Evolutionary conservation across 2,888 invertebrate genomes (phyloP).

Genomic region (Carabus problematicus): DNA sequence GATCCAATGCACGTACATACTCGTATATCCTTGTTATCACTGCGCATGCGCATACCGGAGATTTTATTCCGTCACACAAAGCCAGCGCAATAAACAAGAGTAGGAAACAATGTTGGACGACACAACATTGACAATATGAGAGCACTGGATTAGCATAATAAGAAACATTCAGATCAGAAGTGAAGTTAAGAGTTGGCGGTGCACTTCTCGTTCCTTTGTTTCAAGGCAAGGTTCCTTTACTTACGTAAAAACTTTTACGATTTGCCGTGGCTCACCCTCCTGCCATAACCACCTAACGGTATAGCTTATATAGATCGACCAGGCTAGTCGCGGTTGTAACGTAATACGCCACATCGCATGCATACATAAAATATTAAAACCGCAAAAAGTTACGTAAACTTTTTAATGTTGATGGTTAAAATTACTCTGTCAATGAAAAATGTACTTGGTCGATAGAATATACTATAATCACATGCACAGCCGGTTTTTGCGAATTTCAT

Average conservation of each 20-base stretch:
- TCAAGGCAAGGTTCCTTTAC: not conserved
- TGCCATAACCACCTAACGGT: too few relatives aligned
- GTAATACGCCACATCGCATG: too few relatives aligned
- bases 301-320: too few relatives aligned
- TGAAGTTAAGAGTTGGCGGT: constrained; percentile 2
- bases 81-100: constrained; percentile 33
- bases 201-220: constrained; percentile 7
- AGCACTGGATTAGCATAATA: constrained; percentile 37
- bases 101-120: constrained; percentile 37
- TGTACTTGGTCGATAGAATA: too few relatives aligned
- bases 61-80: not conserved
- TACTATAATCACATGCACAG: too few relatives aligned
- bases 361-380: too few relatives aligned
- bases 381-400: too few relatives aligned
- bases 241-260: constrained; percentile 7
- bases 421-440: too few relatives aligned
- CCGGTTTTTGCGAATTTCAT: too few relatives aligned
- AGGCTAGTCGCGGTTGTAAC: too few relatives aligned
- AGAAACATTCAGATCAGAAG: constrained; percentile 23
- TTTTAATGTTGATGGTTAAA: too few relatives aligned
- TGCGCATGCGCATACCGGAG: not conserved
- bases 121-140: constrained; percentile 35
- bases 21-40: constrained; percentile 14
- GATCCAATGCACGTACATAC: not conserved
- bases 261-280: not conserved